Evolutionary conservation across 2,888 invertebrate species (phyloP).

Genomic region (Harpagoxenus sublaevis): DNA sequence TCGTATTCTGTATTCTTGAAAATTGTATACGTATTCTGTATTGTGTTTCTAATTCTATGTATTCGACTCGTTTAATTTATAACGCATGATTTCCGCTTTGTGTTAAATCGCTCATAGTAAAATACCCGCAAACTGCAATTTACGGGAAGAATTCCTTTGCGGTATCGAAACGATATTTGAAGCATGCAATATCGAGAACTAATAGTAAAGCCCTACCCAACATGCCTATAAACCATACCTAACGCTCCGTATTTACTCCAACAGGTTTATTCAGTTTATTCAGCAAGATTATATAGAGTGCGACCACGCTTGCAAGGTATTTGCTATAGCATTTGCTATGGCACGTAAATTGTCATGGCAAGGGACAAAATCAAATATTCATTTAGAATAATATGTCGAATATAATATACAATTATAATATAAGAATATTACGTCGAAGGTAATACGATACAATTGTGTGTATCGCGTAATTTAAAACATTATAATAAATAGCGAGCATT

Average conservation of each 20-base stretch:
- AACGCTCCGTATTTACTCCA: neutral
- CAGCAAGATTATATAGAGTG: neutral
- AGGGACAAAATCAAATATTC: neutral
- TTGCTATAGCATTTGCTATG: neutral
- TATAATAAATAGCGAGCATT: neutral
- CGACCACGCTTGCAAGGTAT: slow-evolving; percentile 17
- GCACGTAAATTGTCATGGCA: neutral
- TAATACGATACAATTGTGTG: neutral
- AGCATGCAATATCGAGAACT: slow-evolving; percentile 39
- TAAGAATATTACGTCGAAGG: neutral
- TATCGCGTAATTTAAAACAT: neutral
- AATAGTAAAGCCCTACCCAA: neutral
- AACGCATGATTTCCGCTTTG: neutral
- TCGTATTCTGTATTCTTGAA: neutral
- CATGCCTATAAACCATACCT: neutral
- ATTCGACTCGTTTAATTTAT: neutral
- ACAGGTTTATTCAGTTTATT: slow-evolving; percentile 13
- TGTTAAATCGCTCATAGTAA: slow-evolving; percentile 2
- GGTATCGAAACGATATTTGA: slow-evolving; percentile 15
- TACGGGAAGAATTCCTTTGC: slow-evolving; percentile 7
- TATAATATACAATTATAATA: neutral
- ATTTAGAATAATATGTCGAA: neutral
- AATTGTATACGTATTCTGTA: neutral
- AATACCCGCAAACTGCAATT: neutral
- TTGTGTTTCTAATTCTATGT: neutral